Base-by-base conservation (phyloP, 2,113 vertebrate species). In the Microcebus griseorufus region DNA sequence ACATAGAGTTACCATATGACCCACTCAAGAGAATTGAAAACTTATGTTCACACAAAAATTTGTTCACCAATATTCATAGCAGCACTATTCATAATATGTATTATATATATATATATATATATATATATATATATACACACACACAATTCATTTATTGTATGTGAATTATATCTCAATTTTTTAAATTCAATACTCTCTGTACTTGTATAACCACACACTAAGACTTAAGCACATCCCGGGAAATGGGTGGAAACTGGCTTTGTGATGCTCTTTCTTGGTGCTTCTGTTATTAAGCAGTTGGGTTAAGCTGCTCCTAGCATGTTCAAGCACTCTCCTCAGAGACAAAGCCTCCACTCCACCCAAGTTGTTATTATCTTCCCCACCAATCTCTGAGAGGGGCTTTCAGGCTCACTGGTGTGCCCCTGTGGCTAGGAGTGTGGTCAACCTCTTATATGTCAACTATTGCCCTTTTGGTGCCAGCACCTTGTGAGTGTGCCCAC, bases 251-350 rank as follows among this genome's bases (percentile, higher is more conserved):
- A 85, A 84, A 27, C 18, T 53, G 75, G 73, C 34, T 16, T 72
- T 76, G 7, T 51, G 51, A 60, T 73, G 37, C 25, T 78, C 42
- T 78, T 37, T 65, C 51, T 72, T 83, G 67, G 34, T 73, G 37
- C 70, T 97, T 62, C 85, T 78, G 39, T 65, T 69, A 37, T 76
- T 94, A 39, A 39, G 82, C 34, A 73, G 34, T 34, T 14, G 3
- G 53, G 69, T 62, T 42, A 42, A 51, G 29, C 27, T 78, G 58
- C 4, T 29, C n/a, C 37, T 53, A 42, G 14, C 88, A 25, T 84
- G n/a, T 69, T 72, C n/a, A 87, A 53, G 27, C 0, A 4, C 27
- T 51, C 14, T 92, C n/a, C 67, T 78, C 39, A 37, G 78, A 85
- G 84, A 84, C 48, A 62, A 83, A 97, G 32, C 13, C 65, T 79